Base-by-base conservation (phyloP, 2,797 vertebrate species). In the Anabas testudineus region DNA sequence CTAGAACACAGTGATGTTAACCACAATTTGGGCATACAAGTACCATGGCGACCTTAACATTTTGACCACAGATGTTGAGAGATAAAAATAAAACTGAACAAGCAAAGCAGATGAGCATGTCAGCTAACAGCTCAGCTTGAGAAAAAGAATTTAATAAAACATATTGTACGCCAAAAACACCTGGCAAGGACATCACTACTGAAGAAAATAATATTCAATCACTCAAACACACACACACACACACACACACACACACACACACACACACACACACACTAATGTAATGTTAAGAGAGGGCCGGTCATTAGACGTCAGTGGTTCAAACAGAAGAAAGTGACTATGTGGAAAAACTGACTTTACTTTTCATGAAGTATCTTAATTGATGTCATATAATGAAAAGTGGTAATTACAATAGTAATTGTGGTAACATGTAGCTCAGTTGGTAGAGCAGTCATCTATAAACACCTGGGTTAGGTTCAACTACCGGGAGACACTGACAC, bases 71-170 rank as follows among this genome's bases (percentile, higher is more conserved):
- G 54, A 39, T 37, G 34, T 55, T 14, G 7, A 61, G 45, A 70
- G 57, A 53, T 57, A 59, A 70, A 81, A 67, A 65, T 53, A 72
- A 76, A 67, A 28, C 12, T 16, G 37, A 55, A 24, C 51, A 49
- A 84, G 55, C 36, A 5, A 41, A 39, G 81, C 76, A 49, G 52
- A 52, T 46, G 56, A 81, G 62, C 37, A 49, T 4, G 28, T 80
- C 71, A 82, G 69, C 79, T 73, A 59, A 79, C 75, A 61, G 65
- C 59, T 32, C 67, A 43, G 65, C 58, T 24, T 48, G 34, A 75
- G 67, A 26, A 81, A 76, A 73, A 62, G 7, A 19, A 51, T 76
- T 83, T 66, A 80, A 85, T 80, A 85, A 86, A 85, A 81, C 54
- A 85, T 71, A 68, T 76, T 28, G 63, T 60, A 62, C 26, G 67